Evolutionary conservation across 1,140 invertebrate genomes (phyloP).

Genomic region (Diprion similis): DNA sequence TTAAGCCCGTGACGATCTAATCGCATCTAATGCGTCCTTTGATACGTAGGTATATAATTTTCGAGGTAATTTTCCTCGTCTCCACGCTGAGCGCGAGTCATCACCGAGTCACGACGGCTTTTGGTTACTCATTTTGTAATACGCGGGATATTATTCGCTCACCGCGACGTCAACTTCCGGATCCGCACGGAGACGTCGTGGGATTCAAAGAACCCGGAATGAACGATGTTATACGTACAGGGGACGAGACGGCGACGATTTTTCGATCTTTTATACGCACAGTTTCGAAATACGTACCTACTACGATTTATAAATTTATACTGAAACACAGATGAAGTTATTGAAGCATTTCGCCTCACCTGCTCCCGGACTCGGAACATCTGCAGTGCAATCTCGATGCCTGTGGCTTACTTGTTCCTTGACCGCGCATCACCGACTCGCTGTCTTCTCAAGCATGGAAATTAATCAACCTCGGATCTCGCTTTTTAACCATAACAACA

Average conservation of each 20-base stretch:
- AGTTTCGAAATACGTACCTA: background rate
- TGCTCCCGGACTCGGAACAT: constrained; percentile 51
- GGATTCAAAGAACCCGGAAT: too few species aligned
- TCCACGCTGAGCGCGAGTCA: too few species aligned
- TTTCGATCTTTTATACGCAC: background rate
- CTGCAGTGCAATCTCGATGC: constrained; percentile 51
- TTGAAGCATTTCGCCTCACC: constrained; percentile 57
- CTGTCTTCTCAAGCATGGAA: constrained; percentile 55
- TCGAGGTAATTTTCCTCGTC: too few species aligned
- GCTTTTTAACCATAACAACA: constrained; percentile 22
- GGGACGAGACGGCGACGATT: background rate
- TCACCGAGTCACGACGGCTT: too few species aligned
- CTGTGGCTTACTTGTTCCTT: constrained; percentile 42
- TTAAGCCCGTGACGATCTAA: constrained; percentile 1
- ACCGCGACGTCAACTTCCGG: too few species aligned
- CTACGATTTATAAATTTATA: background rate
- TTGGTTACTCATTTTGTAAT: too few species aligned
- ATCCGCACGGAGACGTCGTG: too few species aligned
- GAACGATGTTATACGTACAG: too few species aligned
- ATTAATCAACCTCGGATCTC: constrained; percentile 54
- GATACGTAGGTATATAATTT: background rate
- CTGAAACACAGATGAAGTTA: constrained; percentile 31
- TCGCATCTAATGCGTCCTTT: background rate
- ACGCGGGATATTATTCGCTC: too few species aligned
- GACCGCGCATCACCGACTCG: constrained; percentile 52